phyloP scores from a whole-genome alignment of 2,797 vertebrate genomes.

The Miichthys miiuy region DNA sequence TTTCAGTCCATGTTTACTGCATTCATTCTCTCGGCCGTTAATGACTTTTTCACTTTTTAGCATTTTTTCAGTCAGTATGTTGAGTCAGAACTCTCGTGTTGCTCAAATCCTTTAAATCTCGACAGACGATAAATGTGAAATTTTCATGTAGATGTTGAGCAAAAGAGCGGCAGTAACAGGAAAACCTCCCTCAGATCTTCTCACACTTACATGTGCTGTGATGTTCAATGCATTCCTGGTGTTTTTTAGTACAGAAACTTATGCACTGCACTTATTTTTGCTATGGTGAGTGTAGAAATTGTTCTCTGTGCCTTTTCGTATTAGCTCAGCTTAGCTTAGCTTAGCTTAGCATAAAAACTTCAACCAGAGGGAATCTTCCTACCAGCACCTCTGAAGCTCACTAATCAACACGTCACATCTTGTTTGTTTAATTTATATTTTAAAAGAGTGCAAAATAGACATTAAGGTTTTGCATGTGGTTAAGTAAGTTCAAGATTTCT shows the following conservation, averaged over 20 bases:
- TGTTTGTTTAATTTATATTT: not conserved
- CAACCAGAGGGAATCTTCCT: not conserved
- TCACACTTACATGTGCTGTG: not conserved
- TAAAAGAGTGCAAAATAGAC: not conserved
- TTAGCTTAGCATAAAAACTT: not conserved
- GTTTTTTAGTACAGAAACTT: slow-evolving; percentile 9
- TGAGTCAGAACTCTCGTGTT: slow-evolving; percentile 23
- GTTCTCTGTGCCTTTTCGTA: not conserved
- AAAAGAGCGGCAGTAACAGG: slow-evolving; percentile 30
- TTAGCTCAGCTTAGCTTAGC: not conserved
- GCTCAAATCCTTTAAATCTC: slow-evolving; percentile 32
- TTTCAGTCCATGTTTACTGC: slow-evolving; percentile 23
- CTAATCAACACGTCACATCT: not conserved
- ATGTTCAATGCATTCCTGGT: slow-evolving; percentile 39
- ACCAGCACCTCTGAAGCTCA: not conserved
- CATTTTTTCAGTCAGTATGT: slow-evolving; percentile 29
- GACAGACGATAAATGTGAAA: slow-evolving; percentile 16
- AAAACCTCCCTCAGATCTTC: slow-evolving; percentile 26
- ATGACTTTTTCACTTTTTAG: slow-evolving; percentile 34
- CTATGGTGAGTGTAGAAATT: slow-evolving; percentile 33
- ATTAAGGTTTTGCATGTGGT: not conserved
- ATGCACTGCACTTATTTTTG: slow-evolving; percentile 8
- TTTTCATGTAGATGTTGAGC: slow-evolving; percentile 27
- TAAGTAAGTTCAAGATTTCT: not conserved
- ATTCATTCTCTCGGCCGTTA: slow-evolving; percentile 32